Evolutionary conservation across 2,797 vertebrate species (phyloP), one percentile per base, ranked within the genome.

Genomic region (Sebastes matsubarae): DNA sequence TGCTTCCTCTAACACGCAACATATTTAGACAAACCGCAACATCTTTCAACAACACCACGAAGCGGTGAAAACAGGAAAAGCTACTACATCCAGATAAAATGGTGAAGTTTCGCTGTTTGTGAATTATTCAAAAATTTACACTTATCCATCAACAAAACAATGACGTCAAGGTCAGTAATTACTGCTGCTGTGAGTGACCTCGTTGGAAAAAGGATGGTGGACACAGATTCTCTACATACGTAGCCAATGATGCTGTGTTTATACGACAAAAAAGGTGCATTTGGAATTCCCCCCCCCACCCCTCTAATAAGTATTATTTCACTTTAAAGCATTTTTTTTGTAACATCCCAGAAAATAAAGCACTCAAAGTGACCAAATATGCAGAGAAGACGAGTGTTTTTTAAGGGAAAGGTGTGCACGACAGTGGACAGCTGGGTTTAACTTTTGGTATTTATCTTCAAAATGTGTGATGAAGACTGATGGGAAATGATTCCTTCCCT

Each of bases 1-100:
- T 96, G 96, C 95, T 96, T 96, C 95, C 96, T 96, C 95, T 96
- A 96, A 95, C 95, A 96, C 94, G 93, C 94, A 90, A 96, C 95
- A 96, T 92, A 95, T 95, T 93, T 92, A 95, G 94, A 96, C 94
- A 88, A 94, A 94, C 96, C 91, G 95, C 94, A 90, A 96, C 95
- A 95, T 93, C 95, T 95, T 92, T 95, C 94, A 93, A 95, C 93
- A 93, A 95, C 95, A 94, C 94, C 95, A 96, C 94, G 71, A 95
- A 96, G 95, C 94, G 91, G 94, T 94, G 94, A 93, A 91, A 93
- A 94, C 91, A 93, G 91, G 93, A 95, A 96, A 66, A 96, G 96
- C 94, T 94, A 96, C 95, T 92, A 95, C 90, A 94, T 94, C 94
- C 94, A 94, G 92, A 93, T 93, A 91, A 89, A 91, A 92, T 91